Evolutionary conservation across 2,888 invertebrate species (phyloP), one percentile per base, ranked within the genome.

Genomic region (Odontothrips loti): DNA sequence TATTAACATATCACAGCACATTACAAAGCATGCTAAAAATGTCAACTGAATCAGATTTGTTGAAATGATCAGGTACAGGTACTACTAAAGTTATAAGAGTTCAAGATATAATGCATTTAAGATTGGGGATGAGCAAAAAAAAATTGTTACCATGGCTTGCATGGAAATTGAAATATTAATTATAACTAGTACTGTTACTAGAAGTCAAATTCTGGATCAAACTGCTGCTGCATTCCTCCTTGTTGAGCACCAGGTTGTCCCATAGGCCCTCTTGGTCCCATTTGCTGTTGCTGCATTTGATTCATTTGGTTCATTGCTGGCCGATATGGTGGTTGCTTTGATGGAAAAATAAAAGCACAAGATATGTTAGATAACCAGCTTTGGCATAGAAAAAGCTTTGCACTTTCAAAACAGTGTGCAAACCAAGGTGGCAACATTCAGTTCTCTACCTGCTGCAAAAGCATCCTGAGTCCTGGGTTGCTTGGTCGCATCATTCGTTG

Each of bases 381-480:
- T 43, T 43, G 34, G 6, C 34, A 4, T 2, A 43, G 3, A 4
- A 43, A 43, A 43, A 43, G 34, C 34, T 6, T 43, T 43, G 3
- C 34, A 43, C 34, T 43, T 43, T 43, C 34, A 43, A 43, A 6
- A 43, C 0, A 20, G 11, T 81, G 29, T 15, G 17, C 23, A 80
- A 79, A 79, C 79, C 43, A 51, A 79, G 82, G 51, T 80, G 34
- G 17, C n/a, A 58, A 51, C 15, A 15, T 58, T 58, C 20, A 58
- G n/a, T 47, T 80, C 78, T 83, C 83, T 89, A 93, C 93, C 90
- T 94, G 94, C 86, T 96, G 95, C 81, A 96, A 87, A 78, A 96
- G 89, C 87, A 95, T 94, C 20, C 94, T 87, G 17, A 96, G 89
- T 0, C 95, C 95, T 0, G 95, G 93, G 89, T 94, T 95, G 85